Base-by-base conservation (phyloP, 1,140 invertebrate genomes). In the Aphis craccivora region DNA sequence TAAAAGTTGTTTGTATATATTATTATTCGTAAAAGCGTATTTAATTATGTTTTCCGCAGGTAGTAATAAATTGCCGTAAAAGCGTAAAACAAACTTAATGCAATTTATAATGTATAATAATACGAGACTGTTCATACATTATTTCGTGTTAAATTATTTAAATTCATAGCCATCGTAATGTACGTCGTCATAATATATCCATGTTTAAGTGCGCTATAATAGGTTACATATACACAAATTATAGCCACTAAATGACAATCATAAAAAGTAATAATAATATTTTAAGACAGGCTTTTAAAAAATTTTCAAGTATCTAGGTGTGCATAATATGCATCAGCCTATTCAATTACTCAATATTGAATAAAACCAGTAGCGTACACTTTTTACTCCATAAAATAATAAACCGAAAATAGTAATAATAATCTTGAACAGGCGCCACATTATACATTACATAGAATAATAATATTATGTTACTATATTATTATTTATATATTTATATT, bases 81-180 rank as follows among this genome's bases (percentile, higher is more conserved):
- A n/a, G 30, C 30, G 14, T 67, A 67, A 67, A 67, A n/a, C 60
- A 14, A n/a, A n/a, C 30, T 67, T 67, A 67, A 67, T 67, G 18
- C 30, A 11, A 14, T 67, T 67, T 14, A 14, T 67, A 67, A 67
- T 14, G 60, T n/a, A 9, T 30, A 30, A 67, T 67, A 67, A 60
- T n/a, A 11, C 48, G 48, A 51, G 48, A 67, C 60, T n/a, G 25
- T 67, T 67, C 4, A 14, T n/a, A n/a, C 30, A n/a, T 67, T n/a
- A 67, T 67, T 67, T 67, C 14, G 60, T 67, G 60, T 67, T 67
- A 67, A 67, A 67, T 67, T 67, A 67, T 67, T 67, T 67, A 67
- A 67, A 67, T 67, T 67, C 30, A 67, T 30, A 67, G 14, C 60
- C 60, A 14, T n/a, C 25, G 30, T 60, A 60, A 60, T 60, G 60